phyloP scores from a whole-genome alignment of 2,797 vertebrate species.

The Melanotaenia pygmaea region DNA sequence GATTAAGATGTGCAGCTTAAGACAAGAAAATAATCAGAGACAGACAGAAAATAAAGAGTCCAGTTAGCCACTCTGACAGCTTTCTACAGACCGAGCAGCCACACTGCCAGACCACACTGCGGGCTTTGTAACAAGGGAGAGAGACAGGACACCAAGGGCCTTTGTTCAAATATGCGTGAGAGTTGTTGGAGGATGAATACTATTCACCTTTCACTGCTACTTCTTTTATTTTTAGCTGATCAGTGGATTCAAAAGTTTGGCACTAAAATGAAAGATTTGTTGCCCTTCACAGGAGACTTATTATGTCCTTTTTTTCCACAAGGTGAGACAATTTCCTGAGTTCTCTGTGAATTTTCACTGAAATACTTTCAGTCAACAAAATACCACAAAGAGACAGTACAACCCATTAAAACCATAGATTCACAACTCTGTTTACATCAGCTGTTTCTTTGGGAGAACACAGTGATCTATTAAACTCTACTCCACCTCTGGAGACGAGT shows the following conservation, averaged over 20 bases:
- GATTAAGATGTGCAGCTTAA: slow-evolving; percentile 45
- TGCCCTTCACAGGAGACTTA: background rate
- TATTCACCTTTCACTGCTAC: slow-evolving; percentile 10
- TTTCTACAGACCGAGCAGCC: slow-evolving; percentile 41
- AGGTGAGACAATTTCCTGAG: background rate
- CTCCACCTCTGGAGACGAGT: background rate
- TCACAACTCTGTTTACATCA: background rate
- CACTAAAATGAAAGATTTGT: background rate
- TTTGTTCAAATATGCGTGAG: slow-evolving; percentile 42
- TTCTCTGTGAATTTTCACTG: background rate
- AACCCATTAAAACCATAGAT: background rate
- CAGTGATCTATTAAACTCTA: background rate
- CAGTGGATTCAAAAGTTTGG: background rate
- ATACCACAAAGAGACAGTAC: background rate
- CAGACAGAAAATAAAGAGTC: slow-evolving; percentile 62
- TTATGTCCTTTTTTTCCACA: background rate
- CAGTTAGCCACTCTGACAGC: slow-evolving; percentile 50
- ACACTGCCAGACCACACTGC: slow-evolving; percentile 60
- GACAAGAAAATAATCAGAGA: slow-evolving; percentile 67
- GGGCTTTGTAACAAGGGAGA: slow-evolving; percentile 58
- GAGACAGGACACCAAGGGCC: slow-evolving; percentile 55
- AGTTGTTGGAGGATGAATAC: slow-evolving; percentile 22
- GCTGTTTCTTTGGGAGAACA: background rate
- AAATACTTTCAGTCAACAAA: background rate
- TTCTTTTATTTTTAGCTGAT: slow-evolving; percentile 15